Conservation (phyloP, 2,797 vertebrate species). For the Xenopus petersii region DNA sequence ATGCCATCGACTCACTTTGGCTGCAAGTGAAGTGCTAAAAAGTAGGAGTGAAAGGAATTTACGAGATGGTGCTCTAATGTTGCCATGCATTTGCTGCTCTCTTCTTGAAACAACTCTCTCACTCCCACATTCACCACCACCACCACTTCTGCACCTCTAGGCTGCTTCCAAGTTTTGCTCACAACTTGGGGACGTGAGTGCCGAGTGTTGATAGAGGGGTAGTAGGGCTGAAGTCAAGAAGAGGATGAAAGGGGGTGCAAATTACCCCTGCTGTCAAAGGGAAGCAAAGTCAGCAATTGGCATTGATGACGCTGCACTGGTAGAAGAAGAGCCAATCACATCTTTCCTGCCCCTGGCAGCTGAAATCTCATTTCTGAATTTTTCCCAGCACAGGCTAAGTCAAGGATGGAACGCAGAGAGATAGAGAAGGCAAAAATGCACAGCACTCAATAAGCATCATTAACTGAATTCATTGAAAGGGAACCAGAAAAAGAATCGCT, state of each 20-base stretch:
- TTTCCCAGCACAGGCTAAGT: conserved; percentile 38
- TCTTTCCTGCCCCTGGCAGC: conserved; percentile 42
- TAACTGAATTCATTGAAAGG: conserved; percentile 25
- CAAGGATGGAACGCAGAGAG: conserved; percentile 29
- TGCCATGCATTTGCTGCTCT: conserved; percentile 15
- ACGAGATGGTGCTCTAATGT: background rate
- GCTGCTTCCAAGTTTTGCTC: conserved; percentile 52
- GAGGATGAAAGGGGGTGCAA: conserved; percentile 38
- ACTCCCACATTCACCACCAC: background rate
- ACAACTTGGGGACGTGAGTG: conserved; percentile 57
- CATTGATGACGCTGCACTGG: conserved; percentile 68
- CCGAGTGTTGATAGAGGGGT: conserved; percentile 55
- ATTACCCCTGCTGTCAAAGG: conserved; percentile 50
- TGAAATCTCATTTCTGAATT: conserved; percentile 47
- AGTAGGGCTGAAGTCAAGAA: conserved; percentile 41
- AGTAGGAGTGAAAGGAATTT: background rate
- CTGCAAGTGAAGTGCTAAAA: conserved; percentile 23
- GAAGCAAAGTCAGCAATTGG: conserved; percentile 73
- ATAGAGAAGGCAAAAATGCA: conserved; percentile 7
- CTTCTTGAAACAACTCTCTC: background rate
- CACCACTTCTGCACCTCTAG: conserved; percentile 29
- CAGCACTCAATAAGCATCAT: conserved; percentile 31
- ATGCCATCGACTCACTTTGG: background rate
- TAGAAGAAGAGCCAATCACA: conserved; percentile 52
- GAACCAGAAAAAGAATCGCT: conserved; percentile 17